Evolutionary conservation across 2,797 vertebrate genomes (phyloP).

Genomic region (Sparus aurata): DNA sequence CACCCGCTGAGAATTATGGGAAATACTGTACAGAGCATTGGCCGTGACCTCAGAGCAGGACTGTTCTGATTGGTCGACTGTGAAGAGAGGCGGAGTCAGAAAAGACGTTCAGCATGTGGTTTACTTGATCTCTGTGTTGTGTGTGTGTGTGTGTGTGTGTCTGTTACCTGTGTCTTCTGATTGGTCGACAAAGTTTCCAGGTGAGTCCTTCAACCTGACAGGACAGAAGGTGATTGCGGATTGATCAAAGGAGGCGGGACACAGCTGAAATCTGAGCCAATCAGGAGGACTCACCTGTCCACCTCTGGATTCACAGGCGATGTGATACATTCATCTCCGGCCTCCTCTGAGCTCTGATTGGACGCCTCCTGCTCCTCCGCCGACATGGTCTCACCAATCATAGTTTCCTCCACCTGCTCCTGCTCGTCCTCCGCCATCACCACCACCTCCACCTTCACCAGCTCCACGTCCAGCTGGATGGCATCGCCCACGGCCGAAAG

Average conservation of each 20-base stretch:
- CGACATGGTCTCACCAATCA: slow-evolving; percentile 2
- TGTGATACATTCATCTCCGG: background rate
- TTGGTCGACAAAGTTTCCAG: slow-evolving; percentile 25
- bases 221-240: background rate
- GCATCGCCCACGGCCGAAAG: background rate
- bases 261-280: background rate
- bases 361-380: slow-evolving; percentile 19
- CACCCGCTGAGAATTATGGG: slow-evolving; percentile 76
- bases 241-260: background rate
- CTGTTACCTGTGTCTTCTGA: slow-evolving; percentile 45
- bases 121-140: slow-evolving; percentile 1
- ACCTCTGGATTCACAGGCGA: slow-evolving; percentile 13
- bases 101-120: background rate
- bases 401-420: slow-evolving; percentile 28
- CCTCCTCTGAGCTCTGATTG: slow-evolving; percentile 22
- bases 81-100: background rate
- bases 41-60: slow-evolving; percentile 37
- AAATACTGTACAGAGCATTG: slow-evolving; percentile 53
- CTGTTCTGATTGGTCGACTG: slow-evolving; percentile 53
- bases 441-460: slow-evolving; percentile 69
- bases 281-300: slow-evolving; percentile 50
- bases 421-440: slow-evolving; percentile 46
- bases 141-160: slow-evolving; percentile 14
- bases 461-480: slow-evolving; percentile 31
- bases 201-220: slow-evolving; percentile 53